phyloP scores from a whole-genome alignment of 2,797 vertebrate species.

The Lophotriccus pileatus region DNA sequence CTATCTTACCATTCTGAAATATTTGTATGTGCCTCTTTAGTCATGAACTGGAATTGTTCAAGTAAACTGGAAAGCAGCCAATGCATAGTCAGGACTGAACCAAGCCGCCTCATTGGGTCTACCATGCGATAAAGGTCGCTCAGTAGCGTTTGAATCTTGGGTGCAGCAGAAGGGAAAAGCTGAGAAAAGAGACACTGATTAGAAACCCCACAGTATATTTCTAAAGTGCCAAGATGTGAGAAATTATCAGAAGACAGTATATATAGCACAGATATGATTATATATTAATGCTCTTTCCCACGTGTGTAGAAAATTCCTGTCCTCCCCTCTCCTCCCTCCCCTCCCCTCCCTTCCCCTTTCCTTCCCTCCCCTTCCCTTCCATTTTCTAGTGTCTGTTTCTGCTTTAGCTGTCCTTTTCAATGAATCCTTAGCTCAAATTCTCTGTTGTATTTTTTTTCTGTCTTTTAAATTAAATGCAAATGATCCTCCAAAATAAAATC shows the following conservation, averaged over 20 bases:
- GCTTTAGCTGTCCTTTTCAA: not conserved
- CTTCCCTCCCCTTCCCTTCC: not conserved
- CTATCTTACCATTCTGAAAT: constrained; percentile 71
- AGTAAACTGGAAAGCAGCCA: constrained; percentile 71
- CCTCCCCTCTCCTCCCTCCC: not conserved
- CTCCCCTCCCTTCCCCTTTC: not conserved
- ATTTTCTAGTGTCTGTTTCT: not conserved
- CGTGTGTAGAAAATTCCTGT: not conserved
- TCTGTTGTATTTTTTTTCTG: not conserved
- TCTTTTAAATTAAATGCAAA: not conserved
- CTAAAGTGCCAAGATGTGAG: not conserved
- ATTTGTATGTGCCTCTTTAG: constrained; percentile 34
- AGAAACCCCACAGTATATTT: not conserved
- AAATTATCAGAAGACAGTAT: not conserved
- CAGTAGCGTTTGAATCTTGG: constrained; percentile 60
- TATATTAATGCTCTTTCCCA: not conserved
- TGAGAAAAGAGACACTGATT: constrained; percentile 65
- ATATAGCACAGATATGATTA: not conserved
- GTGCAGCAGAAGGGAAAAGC: constrained; percentile 80
- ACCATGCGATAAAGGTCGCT: constrained; percentile 61
- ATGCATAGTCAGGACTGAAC: constrained; percentile 58
- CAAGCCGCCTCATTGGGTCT: constrained; percentile 37
- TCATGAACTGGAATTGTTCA: constrained; percentile 67
- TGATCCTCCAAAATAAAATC: not conserved
- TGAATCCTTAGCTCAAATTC: not conserved